A percentile compares a stretch with the other conserved stretches of the same genome.
Evolutionary conservation across 1,140 invertebrate species (phyloP).

Genomic region (Penaeus indicus): DNA sequence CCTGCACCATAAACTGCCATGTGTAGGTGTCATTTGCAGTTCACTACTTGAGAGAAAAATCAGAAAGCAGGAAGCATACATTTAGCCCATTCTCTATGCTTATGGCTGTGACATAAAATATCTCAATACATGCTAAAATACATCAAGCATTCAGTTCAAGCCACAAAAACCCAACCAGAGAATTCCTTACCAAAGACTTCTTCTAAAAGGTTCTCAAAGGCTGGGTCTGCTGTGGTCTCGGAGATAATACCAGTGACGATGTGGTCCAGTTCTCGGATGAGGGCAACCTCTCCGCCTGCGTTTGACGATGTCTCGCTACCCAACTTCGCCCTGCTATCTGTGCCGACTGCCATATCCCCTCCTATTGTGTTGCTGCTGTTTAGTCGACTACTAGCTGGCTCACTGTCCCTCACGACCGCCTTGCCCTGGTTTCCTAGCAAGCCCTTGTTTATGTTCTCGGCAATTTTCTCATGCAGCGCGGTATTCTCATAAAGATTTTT

Average conservation of each 20-base stretch:
- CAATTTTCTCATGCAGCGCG: constrained; percentile 56
- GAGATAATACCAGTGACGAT: constrained; percentile 50
- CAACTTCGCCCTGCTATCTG: not conserved
- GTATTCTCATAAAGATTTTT: constrained; percentile 59
- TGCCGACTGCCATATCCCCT: not conserved
- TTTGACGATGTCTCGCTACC: not conserved
- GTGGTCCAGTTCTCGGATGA: constrained; percentile 48
- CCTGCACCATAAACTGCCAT: too few species aligned
- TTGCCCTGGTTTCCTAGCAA: constrained; percentile 39
- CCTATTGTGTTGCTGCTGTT: not conserved
- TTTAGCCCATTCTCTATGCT: too few species aligned
- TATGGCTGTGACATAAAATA: too few species aligned
- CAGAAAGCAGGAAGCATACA: too few species aligned
- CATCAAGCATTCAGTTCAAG: too few species aligned
- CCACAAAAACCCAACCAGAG: not conserved
- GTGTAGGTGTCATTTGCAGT: too few species aligned
- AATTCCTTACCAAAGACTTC: constrained; percentile 53
- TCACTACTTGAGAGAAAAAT: too few species aligned
- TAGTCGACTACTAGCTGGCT: not conserved
- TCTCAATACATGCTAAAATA: too few species aligned
- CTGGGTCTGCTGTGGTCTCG: constrained; percentile 53
- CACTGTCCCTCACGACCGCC: not conserved
- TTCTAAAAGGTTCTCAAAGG: constrained; percentile 46
- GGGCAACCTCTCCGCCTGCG: constrained; percentile 20
- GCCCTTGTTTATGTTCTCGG: constrained; percentile 48